Conservation (phyloP, 2,797 vertebrate genomes). For the Etheostoma nigrum region DNA sequence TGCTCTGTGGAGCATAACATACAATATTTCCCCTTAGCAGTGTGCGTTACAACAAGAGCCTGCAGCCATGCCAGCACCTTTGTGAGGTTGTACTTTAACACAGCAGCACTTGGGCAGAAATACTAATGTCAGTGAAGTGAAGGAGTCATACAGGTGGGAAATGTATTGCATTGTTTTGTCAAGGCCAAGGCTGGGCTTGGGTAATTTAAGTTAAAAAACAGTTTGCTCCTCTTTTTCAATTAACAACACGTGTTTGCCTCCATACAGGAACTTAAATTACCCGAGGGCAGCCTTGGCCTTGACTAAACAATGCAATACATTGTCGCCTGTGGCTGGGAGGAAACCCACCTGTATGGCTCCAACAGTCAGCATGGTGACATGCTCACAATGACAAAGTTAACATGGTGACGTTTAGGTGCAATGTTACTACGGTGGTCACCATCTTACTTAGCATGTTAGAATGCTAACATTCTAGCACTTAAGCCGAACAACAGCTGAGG, state of each 20-base stretch:
- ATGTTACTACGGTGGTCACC: background rate
- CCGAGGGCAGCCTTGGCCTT: no score
- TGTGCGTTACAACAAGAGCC: conserved; percentile 32
- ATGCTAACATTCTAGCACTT: background rate
- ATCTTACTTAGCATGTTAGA: background rate
- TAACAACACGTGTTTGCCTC: no score
- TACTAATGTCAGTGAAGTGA: conserved; percentile 9
- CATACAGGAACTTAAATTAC: no score
- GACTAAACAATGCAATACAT: no score
- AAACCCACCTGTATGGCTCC: no score
- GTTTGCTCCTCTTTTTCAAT: no score
- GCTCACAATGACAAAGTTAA: background rate
- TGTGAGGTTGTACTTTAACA: conserved; percentile 11
- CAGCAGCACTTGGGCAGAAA: conserved; percentile 30
- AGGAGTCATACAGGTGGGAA: no score
- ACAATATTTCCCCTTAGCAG: conserved; percentile 37
- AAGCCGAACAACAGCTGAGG: background rate
- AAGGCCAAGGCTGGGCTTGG: no score
- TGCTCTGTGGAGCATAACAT: conserved; percentile 50
- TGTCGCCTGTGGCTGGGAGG: no score
- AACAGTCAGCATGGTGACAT: background rate
- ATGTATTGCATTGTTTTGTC: no score
- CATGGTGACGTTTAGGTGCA: background rate
- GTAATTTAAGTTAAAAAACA: no score
- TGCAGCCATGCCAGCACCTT: conserved; percentile 21